Evolutionary conservation across 2,888 invertebrate species (phyloP), one percentile per base, ranked within the genome.

Genomic region (Halictus ligatus): DNA sequence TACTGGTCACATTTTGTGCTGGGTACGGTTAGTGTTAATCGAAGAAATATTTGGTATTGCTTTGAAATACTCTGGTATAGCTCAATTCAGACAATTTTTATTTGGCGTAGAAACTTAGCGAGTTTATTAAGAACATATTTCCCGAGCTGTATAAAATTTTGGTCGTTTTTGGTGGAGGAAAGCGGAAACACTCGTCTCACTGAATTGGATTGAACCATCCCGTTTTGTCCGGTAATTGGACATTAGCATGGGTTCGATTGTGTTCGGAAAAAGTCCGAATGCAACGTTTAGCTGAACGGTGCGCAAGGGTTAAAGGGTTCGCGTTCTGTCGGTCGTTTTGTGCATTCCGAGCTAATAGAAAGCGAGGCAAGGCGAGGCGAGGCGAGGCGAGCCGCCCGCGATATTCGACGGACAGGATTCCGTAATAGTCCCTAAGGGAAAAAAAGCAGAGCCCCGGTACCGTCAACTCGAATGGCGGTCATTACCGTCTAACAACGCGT

Each of bases 401-500:
- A 78, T 85, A 85, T 71, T 78, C 64, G 58, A 75, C 79, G 58
- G 69, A 43, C 76, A 18, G 80, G 69, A 81, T 78, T 79, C 72
- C 80, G 83, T 79, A 84, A 85, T 74, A 78, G 73, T 75, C 75
- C 77, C 72, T 78, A 60, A 74, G 81, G 82, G 75, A 60, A 79
- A 77, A 77, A 80, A 85, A 46, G 72, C 50, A 48, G 71, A 58
- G 60, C 46, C 58, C 80, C 73, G 75, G 79, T 71, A 82, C 79
- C 76, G 73, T 67, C 80, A 75, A 79, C 54, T 67, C 73, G 81
- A 88, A 86, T 83, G 84, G 69, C 81, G 88, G 88, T 88, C 86
- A 88, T 89, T 89, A 83, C 82, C 80, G 79, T 83, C 78, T 71
- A 82, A 87, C 80, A 82, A 84, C 80, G 74, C 78, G 72, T 35